Conservation (phyloP, 2,113 vertebrate genomes). For the Pyxicephalus adspersus region DNA sequence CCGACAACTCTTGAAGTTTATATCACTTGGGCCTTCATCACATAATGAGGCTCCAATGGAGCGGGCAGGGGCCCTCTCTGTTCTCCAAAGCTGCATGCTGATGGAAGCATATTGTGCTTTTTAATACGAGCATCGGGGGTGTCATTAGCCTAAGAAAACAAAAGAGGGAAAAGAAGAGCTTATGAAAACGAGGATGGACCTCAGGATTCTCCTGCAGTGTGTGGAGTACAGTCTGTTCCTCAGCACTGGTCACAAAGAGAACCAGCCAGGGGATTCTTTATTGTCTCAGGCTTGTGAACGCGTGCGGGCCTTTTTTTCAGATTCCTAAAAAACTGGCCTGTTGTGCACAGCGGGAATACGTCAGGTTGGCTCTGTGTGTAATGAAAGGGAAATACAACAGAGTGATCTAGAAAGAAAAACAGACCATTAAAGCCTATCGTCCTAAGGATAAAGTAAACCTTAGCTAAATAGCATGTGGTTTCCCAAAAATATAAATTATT, state of each 20-base stretch:
- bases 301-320: not conserved
- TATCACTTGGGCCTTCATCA: conserved; percentile 34
- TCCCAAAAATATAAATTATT: no score
- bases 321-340: conserved; percentile 32
- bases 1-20: conserved; percentile 43
- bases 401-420: no score
- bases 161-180: conserved; percentile 4
- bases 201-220: conserved; percentile 4
- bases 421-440: no score
- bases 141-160: conserved; percentile 15
- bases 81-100: conserved; percentile 10
- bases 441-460: no score
- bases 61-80: not conserved
- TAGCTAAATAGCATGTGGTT: no score
- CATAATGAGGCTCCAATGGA: conserved; percentile 23
- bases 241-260: conserved; percentile 9
- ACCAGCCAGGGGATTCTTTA: conserved; percentile 22
- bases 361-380: not conserved
- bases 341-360: conserved; percentile 24
- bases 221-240: conserved; percentile 22
- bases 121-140: conserved; percentile 3
- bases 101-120: conserved; percentile 17
- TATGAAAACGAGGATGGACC: conserved; percentile 31
- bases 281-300: conserved; percentile 30
- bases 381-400: not conserved